phyloP scores from a whole-genome alignment of 2,888 invertebrate species.

The Sialis lutaria region DNA sequence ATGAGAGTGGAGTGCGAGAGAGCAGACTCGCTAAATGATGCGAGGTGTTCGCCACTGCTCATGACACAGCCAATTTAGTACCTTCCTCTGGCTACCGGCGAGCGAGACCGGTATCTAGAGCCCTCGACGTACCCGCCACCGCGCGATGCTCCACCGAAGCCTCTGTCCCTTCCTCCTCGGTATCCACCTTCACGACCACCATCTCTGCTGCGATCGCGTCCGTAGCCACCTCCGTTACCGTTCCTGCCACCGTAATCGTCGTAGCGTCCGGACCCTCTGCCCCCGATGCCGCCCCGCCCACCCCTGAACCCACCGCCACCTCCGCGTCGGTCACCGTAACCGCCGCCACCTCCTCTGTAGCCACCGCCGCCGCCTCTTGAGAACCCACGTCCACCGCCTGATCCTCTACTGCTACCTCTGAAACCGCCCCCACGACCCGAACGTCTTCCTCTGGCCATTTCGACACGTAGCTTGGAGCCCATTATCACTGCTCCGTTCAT shows the following conservation, averaged over 20 bases:
- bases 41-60: not conserved
- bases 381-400: constrained; percentile 27
- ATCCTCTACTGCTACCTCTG: constrained; percentile 36
- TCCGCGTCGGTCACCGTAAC: constrained; percentile 25
- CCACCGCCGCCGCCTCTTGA: constrained; percentile 28
- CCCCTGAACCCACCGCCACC: constrained; percentile 32
- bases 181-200: constrained; percentile 20
- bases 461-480: constrained; percentile 75
- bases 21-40: not conserved
- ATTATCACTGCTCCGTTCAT: constrained; percentile 77
- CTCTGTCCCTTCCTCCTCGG: constrained; percentile 13
- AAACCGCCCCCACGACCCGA: constrained; percentile 47
- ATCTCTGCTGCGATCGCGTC: constrained; percentile 20
- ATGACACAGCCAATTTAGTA: constrained; percentile 9
- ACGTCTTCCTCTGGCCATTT: constrained; percentile 68
- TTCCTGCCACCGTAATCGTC: constrained; percentile 21
- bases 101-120: constrained; percentile 10
- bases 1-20: constrained; percentile 1
- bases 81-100: constrained; percentile 11
- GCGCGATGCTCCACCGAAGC: constrained; percentile 23
- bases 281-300: constrained; percentile 26
- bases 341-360: constrained; percentile 25
- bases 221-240: constrained; percentile 18
- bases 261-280: constrained; percentile 24
- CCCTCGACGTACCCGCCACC: constrained; percentile 11